These are phyloP conservation scores for Sminthurinus signatus DNA, from an alignment of 1,140 invertebrate genomes.

Conservation along the genomic window DNA sequence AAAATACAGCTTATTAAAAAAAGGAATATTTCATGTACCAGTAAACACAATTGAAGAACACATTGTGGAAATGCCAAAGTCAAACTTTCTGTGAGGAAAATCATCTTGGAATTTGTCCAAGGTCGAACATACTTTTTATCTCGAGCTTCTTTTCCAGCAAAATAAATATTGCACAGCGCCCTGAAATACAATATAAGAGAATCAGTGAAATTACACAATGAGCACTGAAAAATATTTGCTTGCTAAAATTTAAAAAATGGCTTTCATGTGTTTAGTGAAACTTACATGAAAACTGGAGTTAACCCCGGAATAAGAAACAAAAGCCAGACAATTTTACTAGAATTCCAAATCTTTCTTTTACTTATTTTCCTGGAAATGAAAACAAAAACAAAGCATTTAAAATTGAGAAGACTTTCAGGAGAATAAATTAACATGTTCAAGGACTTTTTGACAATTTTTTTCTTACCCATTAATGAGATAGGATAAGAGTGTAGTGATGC, in stretches of 20 bases:
- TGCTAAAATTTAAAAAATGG: neutral
- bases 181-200: conserved; percentile 7
- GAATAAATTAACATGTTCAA: neutral
- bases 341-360: conserved; percentile 28
- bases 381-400: neutral
- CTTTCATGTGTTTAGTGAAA: neutral
- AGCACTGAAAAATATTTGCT: neutral
- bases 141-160: conserved; percentile 21
- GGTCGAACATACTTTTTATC: conserved; percentile 23
- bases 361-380: conserved; percentile 10
- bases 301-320: conserved; percentile 24
- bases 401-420: neutral
- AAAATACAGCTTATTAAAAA: too few relatives aligned
- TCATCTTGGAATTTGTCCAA: conserved; percentile 18
- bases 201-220: neutral
- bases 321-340: conserved; percentile 26
- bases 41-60: conserved; percentile 22
- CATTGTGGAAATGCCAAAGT: conserved; percentile 27
- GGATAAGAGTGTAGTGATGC: conserved; percentile 7
- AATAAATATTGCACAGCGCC: conserved; percentile 25
- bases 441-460: neutral
- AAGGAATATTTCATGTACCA: too few relatives aligned
- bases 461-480: conserved; percentile 15
- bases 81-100: conserved; percentile 32
- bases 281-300: conserved; percentile 30